Conservation (phyloP, 2,113 vertebrate genomes). For the Phylloscopus trochilus region DNA sequence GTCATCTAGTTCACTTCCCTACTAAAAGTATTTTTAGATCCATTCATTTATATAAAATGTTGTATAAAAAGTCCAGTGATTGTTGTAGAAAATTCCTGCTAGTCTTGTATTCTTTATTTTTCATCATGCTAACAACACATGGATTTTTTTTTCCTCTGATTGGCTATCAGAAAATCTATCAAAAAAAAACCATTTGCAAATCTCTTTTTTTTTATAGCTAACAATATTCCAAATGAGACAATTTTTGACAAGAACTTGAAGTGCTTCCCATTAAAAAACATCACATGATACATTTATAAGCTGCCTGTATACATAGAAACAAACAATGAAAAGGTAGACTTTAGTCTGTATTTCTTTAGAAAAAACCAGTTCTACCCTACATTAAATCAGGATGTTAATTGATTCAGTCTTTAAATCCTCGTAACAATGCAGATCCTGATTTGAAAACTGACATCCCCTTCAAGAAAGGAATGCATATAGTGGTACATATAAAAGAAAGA, state of each 20-base stretch:
- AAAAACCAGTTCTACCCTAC: background rate
- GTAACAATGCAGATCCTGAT: background rate
- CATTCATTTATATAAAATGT: background rate
- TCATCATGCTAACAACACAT: background rate
- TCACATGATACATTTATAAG: background rate
- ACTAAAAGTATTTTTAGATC: background rate
- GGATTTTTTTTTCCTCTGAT: background rate
- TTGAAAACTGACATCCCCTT: background rate
- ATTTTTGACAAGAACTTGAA: background rate
- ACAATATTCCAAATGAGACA: background rate
- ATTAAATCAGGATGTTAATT: background rate
- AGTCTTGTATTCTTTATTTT: background rate
- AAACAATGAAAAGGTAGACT: background rate
- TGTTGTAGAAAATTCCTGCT: background rate
- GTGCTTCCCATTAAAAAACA: background rate
- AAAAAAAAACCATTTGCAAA: background rate
- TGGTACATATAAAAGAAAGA: background rate
- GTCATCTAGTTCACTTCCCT: background rate
- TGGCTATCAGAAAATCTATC: background rate
- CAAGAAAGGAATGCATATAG: background rate
- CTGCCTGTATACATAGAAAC: background rate
- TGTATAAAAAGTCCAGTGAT: background rate
- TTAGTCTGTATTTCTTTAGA: background rate
- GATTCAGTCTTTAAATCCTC: background rate
- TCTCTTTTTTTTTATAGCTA: background rate